These are phyloP conservation scores for Morpho achilles DNA, from an alignment of 2,888 invertebrate genomes.

Conservation along the genomic window DNA sequence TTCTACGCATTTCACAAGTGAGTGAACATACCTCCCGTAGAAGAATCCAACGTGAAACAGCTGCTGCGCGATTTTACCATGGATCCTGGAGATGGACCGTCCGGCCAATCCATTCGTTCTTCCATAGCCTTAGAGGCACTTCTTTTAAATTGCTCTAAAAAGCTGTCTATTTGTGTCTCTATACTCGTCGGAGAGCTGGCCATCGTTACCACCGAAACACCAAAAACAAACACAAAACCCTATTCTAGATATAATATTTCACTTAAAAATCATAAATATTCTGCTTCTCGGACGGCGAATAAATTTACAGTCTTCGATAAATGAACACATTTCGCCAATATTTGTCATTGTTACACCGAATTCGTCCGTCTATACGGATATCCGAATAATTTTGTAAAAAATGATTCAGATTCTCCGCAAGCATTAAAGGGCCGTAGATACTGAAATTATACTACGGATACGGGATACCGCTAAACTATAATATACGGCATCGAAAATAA, in stretches of 20 bases:
- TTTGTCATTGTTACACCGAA: slow-evolving; percentile 44
- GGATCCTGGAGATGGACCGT: slow-evolving; percentile 62
- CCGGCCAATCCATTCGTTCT: slow-evolving; percentile 76
- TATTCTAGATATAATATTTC: slow-evolving; percentile 51
- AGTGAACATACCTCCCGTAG: slow-evolving; percentile 46
- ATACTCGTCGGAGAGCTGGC: slow-evolving; percentile 84
- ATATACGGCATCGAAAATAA: slow-evolving; percentile 69
- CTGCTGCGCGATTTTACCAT: slow-evolving; percentile 74
- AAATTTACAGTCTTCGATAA: slow-evolving; percentile 18
- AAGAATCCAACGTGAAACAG: slow-evolving; percentile 67
- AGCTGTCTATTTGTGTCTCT: slow-evolving; percentile 91
- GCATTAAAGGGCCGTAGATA: slow-evolving; percentile 52
- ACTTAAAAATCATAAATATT: slow-evolving; percentile 33
- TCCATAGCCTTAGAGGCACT: slow-evolving; percentile 89
- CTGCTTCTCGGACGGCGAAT: slow-evolving; percentile 27
- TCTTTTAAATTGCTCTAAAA: slow-evolving; percentile 89
- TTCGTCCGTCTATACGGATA: slow-evolving; percentile 58
- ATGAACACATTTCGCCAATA: slow-evolving; percentile 34
- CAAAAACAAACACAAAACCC: slow-evolving; percentile 70
- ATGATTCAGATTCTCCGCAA: slow-evolving; percentile 54
- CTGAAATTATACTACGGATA: slow-evolving; percentile 70
- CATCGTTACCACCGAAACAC: slow-evolving; percentile 78
- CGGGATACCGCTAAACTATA: slow-evolving; percentile 70
- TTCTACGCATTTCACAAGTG: neutral
- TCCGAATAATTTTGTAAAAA: slow-evolving; percentile 52